phyloP scores from a whole-genome alignment of 2,797 vertebrate genomes.

The Micrastur ruficollis region DNA sequence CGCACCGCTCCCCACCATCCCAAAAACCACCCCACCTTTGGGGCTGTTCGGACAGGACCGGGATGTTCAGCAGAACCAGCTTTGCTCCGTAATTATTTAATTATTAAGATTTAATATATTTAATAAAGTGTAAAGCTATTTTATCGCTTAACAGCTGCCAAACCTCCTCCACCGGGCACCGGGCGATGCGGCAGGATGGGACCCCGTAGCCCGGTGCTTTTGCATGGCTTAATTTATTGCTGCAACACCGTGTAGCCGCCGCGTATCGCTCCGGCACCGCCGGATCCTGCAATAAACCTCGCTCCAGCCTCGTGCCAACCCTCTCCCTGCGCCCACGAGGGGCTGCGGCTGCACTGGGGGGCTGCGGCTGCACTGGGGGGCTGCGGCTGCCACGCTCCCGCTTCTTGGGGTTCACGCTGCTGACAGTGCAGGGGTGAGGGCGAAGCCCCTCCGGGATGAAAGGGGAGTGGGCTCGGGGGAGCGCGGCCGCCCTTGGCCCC shows the following conservation, averaged over 20 bases:
- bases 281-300: fast-evolving
- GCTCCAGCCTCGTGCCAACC: neutral
- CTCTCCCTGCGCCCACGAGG: neutral
- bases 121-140: conserved; percentile 37
- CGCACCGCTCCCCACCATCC: fast-evolving
- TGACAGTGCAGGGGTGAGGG: neutral
- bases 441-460: neutral
- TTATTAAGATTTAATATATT: conserved; percentile 62
- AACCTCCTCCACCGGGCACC: neutral
- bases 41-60: neutral
- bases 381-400: fast-evolving
- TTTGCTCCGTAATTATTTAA: conserved; percentile 44
- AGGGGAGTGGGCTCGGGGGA: neutral
- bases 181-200: neutral
- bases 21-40: neutral
- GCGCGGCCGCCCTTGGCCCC: fast-evolving
- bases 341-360: neutral
- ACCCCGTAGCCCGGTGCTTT: neutral
- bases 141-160: neutral
- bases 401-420: neutral
- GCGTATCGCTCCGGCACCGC: fast-evolving
- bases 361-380: too few species aligned
- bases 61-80: neutral
- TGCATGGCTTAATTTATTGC: neutral
- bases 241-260: neutral